Evolutionary conservation across 2,888 invertebrate species (phyloP).

Genomic region (Pristionchus arcanus): DNA sequence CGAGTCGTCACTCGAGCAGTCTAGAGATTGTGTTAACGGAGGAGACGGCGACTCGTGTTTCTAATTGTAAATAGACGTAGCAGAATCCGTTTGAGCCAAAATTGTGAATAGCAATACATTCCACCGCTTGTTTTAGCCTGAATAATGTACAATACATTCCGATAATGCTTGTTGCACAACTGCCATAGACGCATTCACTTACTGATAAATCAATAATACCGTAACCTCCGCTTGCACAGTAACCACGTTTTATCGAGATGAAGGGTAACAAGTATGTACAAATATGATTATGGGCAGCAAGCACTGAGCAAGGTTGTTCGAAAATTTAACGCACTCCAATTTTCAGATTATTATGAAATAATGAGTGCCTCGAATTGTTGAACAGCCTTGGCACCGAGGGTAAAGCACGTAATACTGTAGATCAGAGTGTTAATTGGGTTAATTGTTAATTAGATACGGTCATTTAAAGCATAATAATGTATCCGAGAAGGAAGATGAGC

Average conservation of each 20-base stretch:
- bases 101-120: too few species aligned
- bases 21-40: too few species aligned
- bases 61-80: too few species aligned
- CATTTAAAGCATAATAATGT: conserved; percentile 62
- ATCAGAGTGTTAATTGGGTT: not conserved
- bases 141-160: not conserved
- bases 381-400: not conserved
- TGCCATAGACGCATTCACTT: not conserved
- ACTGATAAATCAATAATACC: conserved; percentile 12
- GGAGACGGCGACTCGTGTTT: too few species aligned
- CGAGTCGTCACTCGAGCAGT: too few species aligned
- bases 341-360: too few species aligned
- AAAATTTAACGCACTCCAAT: too few species aligned
- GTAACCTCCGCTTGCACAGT: not conserved
- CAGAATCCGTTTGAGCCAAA: too few species aligned
- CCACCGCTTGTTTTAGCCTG: too few species aligned
- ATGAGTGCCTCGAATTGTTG: too few species aligned
- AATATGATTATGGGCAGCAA: not conserved
- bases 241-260: conserved; percentile 37
- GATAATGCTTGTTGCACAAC: not conserved
- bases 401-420: conserved; percentile 31
- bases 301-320: not conserved
- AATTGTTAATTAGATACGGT: not conserved
- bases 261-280: conserved; percentile 46
- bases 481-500: conserved; percentile 72